Conservation (phyloP, 1,140 invertebrate genomes). For the Lepidostoma basale region DNA sequence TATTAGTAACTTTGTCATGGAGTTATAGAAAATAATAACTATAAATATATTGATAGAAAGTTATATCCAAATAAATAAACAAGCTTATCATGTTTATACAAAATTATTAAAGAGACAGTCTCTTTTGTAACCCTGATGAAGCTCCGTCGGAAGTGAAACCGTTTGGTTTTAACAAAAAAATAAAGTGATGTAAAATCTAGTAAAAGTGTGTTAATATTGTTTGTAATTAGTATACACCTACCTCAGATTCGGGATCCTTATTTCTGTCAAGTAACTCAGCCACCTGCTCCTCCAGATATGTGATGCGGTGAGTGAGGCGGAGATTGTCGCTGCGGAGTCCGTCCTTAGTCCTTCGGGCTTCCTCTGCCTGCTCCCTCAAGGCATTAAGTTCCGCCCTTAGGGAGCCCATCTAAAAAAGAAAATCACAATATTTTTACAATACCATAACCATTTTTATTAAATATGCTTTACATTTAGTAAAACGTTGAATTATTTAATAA, state of each 20-base stretch:
- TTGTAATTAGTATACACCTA: constrained; percentile 11
- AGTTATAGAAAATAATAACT: constrained; percentile 29
- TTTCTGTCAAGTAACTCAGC: constrained; percentile 65
- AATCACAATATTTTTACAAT: constrained; percentile 7
- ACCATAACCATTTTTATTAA: too few species aligned
- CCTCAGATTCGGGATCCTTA: constrained; percentile 36
- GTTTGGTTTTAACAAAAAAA: too few species aligned
- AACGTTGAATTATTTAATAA: too few species aligned
- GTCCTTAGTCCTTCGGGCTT: constrained; percentile 67
- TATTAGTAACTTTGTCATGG: too few species aligned
- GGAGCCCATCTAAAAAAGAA: constrained; percentile 49
- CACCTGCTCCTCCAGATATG: constrained; percentile 88
- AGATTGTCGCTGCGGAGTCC: constrained; percentile 78
- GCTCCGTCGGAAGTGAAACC: too few species aligned
- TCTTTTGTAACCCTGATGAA: too few species aligned
- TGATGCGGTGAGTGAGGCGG: constrained; percentile 82
- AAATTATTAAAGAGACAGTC: too few species aligned
- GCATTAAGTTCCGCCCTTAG: constrained; percentile 62
- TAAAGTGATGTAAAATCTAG: too few species aligned
- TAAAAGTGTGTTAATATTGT: too few species aligned
- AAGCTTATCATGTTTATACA: too few species aligned
- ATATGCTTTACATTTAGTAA: too few species aligned
- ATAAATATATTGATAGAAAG: constrained; percentile 24
- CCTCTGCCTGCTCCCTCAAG: constrained; percentile 65
- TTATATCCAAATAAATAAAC: too few species aligned